A percentile compares a stretch with the other conserved stretches of the same genome.
Evolutionary conservation across 1,140 invertebrate species (phyloP).

Genomic region (Marisa cornuarietis): DNA sequence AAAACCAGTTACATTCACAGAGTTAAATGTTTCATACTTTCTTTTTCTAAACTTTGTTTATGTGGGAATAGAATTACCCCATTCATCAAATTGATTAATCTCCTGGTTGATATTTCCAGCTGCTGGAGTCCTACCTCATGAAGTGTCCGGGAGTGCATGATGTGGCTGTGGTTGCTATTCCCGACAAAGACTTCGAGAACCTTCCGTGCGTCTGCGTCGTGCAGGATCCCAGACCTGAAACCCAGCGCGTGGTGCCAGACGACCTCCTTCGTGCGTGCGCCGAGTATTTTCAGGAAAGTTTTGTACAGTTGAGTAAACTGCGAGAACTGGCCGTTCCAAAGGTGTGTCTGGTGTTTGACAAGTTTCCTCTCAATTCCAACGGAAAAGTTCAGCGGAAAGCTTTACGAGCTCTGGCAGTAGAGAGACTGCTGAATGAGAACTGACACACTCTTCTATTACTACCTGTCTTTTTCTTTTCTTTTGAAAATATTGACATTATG

Average conservation of each 20-base stretch:
- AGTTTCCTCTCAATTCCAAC: background rate
- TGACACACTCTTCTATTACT: too few relatives aligned
- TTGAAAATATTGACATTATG: too few relatives aligned
- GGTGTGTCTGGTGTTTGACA: conserved; percentile 6
- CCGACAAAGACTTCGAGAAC: background rate
- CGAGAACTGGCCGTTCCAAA: background rate
- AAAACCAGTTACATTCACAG: background rate
- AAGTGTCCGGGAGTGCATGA: background rate
- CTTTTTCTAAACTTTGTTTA: too few relatives aligned
- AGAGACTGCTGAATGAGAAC: background rate
- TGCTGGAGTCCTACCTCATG: background rate
- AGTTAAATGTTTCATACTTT: too few relatives aligned
- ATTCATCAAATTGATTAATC: too few relatives aligned
- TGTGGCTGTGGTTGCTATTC: background rate
- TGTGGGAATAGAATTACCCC: too few relatives aligned
- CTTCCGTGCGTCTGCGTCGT: conserved; percentile 3
- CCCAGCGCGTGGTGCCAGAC: background rate
- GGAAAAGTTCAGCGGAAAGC: background rate
- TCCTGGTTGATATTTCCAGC: background rate
- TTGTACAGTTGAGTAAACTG: background rate
- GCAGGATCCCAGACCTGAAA: background rate
- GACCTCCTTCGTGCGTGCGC: background rate
- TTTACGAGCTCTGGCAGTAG: background rate
- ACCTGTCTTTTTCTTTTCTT: too few relatives aligned
- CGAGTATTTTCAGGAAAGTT: background rate